phyloP scores from a whole-genome alignment of 2,888 invertebrate species.

The Tachina grossa region DNA sequence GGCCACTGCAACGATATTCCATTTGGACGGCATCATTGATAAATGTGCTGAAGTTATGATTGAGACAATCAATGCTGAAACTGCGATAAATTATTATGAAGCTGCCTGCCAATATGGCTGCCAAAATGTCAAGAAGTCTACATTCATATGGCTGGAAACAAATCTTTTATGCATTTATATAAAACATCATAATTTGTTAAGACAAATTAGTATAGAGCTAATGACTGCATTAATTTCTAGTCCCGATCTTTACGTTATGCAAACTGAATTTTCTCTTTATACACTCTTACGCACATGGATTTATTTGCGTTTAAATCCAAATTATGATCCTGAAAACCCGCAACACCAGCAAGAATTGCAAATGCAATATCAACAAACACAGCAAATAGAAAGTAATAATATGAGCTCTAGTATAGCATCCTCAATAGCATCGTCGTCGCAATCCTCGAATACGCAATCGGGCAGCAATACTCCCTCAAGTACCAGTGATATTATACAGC shows the following conservation, averaged over 20 bases:
- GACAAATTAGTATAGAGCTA: slow-evolving; percentile 86
- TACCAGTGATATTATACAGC: slow-evolving; percentile 76
- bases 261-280: slow-evolving; percentile 91
- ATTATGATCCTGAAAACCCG: slow-evolving; percentile 82
- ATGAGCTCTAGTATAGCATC: slow-evolving; percentile 17
- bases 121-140: slow-evolving; percentile 85
- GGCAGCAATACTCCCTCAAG: slow-evolving; percentile 72
- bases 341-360: slow-evolving; percentile 74
- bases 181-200: slow-evolving; percentile 84
- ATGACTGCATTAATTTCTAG: slow-evolving; percentile 87
- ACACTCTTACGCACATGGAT: slow-evolving; percentile 88
- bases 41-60: slow-evolving; percentile 89
- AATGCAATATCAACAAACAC: slow-evolving; percentile 70
- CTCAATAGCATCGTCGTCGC: neutral
- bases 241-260: slow-evolving; percentile 88
- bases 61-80: slow-evolving; percentile 88
- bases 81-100: slow-evolving; percentile 87
- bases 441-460: slow-evolving; percentile 14
- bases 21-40: slow-evolving; percentile 88
- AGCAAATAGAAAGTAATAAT: slow-evolving; percentile 48
- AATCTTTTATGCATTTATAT: slow-evolving; percentile 87
- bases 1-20: slow-evolving; percentile 89
- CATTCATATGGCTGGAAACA: slow-evolving; percentile 88
- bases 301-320: slow-evolving; percentile 84
- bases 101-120: slow-evolving; percentile 88